These are phyloP conservation scores for Danio aesculapii DNA, from an alignment of 2,797 vertebrate species.

Conservation along the genomic window DNA sequence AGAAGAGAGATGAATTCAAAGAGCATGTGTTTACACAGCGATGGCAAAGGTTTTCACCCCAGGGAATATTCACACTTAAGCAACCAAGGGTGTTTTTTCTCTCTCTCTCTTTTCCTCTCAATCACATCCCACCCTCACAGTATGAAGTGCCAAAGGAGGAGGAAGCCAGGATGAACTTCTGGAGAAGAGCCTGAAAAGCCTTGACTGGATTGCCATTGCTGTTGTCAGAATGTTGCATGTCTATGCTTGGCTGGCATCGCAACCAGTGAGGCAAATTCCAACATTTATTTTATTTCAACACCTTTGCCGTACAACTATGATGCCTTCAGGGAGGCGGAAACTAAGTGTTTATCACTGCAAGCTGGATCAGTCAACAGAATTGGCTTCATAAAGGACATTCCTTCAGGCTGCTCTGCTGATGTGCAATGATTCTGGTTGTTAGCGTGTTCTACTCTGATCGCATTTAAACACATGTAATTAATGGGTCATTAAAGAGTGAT, in stretches of 20 bases:
- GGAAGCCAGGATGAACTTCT: neutral
- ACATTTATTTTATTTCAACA: conserved; percentile 36
- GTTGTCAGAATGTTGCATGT: conserved; percentile 53
- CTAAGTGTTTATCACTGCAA: conserved; percentile 10
- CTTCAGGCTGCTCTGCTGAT: neutral
- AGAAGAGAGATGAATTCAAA: conserved; percentile 58
- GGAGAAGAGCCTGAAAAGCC: conserved; percentile 8
- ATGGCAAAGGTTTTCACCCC: conserved; percentile 36
- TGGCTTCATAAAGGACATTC: neutral
- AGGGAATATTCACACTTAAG: conserved; percentile 38
- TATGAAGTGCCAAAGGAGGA: conserved; percentile 17
- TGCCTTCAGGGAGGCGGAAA: neutral
- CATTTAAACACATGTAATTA: conserved; percentile 38
- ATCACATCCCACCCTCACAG: conserved; percentile 14
- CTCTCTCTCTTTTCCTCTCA: neutral
- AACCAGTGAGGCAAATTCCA: neutral
- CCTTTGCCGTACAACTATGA: conserved; percentile 30
- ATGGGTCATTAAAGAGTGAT: conserved; percentile 43
- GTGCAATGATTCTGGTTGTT: conserved; percentile 22
- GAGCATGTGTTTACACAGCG: conserved; percentile 53
- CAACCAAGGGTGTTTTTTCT: conserved; percentile 3
- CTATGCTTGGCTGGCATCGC: neutral
- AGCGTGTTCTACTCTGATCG: conserved; percentile 20
- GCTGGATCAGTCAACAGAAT: neutral
- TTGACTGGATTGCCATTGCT: conserved; percentile 33